Base-by-base conservation (phyloP, 2,113 vertebrate species). In the Hydrolagus affinis region DNA sequence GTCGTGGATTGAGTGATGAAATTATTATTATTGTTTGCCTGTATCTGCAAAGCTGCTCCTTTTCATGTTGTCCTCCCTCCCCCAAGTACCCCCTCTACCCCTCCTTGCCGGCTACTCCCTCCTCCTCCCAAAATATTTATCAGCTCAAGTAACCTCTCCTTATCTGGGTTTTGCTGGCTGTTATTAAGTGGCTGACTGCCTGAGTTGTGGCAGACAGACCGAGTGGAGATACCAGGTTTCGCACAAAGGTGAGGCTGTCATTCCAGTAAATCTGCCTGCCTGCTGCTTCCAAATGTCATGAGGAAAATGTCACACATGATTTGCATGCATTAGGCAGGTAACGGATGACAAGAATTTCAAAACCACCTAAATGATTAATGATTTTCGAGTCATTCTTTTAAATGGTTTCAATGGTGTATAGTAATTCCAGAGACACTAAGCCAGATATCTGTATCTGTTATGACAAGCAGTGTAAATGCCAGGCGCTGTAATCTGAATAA, bases 331-430 rank as follows among this genome's bases (percentile, higher is more conserved):
- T 89, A 90, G 87, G 86, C 78, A 90, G 91, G 90, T 90, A 91
- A 91, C 89, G 90, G 89, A 86, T 91, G 92, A 92, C 91, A 91
- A 87, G 87, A 89, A 88, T 83, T 85, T 87, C 88, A 89, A 87
- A 89, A 87, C 87, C 89, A 89, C 77, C 78, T 90, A 90, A 92
- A 92, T 92, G 91, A 92, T 92, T 91, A 92, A 93, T 92, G 91
- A 90, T 89, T 88, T 89, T 66, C 21, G 78, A 62, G 78, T 83
- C 78, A 83, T 83, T 83, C 78, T 83, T 83, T 83, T 83, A 83
- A 83, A 83, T 83, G 64, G 62, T 83, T 68, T 83, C 78, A 83
- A 83, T 83, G 78, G 78, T 83, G 60, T 83, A 11, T 68, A 83
- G 78, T 83, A 83, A 66, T 83, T 83, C 78, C 32, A 15, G 77